Base-by-base conservation (phyloP, 2,113 vertebrate species). In the Nanorana parkeri region DNA sequence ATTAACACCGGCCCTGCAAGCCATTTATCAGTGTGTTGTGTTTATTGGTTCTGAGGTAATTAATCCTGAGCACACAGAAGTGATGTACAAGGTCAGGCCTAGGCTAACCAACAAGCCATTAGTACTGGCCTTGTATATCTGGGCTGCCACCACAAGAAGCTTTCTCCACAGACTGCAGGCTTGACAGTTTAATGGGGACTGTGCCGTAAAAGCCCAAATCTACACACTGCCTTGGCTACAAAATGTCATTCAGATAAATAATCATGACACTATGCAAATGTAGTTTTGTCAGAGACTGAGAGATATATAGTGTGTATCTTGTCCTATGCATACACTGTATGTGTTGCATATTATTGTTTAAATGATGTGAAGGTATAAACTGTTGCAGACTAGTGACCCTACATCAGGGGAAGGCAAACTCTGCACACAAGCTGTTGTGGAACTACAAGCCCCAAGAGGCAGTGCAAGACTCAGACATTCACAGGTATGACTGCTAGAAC, bases 41-140 rank as follows among this genome's bases (percentile, higher is more conserved):
- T 74, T 74, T 74, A 47, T 76, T 63, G 19, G 73, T 24, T 76
- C n/a, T 61, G 15, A 17, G 73, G 20, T 23, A 60, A 76, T 76
- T 61, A 61, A 61, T 76, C 56, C 73, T 41, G 19, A 76, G 21
- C 20, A 24, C 55, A 76, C 55, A n/a, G 28, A 21, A 29, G 32
- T 41, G 56, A 63, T 23, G n/a, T 47, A 28, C 56, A 32, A 47
- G 73, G 73, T 61, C 73, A 76, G 15, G 29, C 7, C 29, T 36
- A 32, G 71, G 29, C 19, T 54, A 52, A 63, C n/a, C 20, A 47
- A 61, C 29, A 41, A 41, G 55, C 29, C 54, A 61, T 76, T 63
- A 32, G 20, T 41, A 58, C 29, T 61, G 23, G 6, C n/a, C 28
- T 41, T 63, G 54, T 36, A 24, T 19, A n/a, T 60, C 19, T 17